phyloP scores from a whole-genome alignment of 23 tunicate genomes.

The Phallusia fumigata region DNA sequence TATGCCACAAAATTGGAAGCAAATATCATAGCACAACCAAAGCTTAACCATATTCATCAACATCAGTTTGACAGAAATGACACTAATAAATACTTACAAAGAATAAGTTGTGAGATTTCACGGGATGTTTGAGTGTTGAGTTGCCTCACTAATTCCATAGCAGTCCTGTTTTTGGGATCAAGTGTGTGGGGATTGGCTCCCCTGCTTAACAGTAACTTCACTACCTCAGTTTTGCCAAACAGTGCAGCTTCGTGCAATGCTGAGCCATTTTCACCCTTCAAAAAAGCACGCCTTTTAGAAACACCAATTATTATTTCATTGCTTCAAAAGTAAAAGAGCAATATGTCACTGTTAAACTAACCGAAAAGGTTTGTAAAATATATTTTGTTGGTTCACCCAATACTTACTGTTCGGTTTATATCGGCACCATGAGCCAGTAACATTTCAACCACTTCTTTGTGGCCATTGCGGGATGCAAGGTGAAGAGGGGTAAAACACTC shows the following conservation, averaged over 20 bases:
- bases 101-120: slow-evolving; percentile 51
- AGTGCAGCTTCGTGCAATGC: slow-evolving; percentile 89
- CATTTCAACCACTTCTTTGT: slow-evolving; percentile 76
- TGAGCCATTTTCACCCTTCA: slow-evolving; percentile 82
- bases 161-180: slow-evolving; percentile 67
- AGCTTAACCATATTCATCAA: background rate
- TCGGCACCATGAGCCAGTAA: slow-evolving; percentile 85
- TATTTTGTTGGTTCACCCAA: no score
- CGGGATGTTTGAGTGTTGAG: slow-evolving; percentile 64
- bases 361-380: no score
- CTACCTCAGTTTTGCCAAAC: slow-evolving; percentile 79
- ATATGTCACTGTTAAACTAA: no score
- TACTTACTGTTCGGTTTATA: slow-evolving; percentile 57
- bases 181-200: slow-evolving; percentile 59
- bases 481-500: slow-evolving; percentile 77
- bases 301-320: no score
- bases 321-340: no score
- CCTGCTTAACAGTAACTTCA: slow-evolving; percentile 56
- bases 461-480: slow-evolving; percentile 83
- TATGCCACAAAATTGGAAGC: background rate
- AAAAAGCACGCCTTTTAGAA: background rate
- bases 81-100: slow-evolving; percentile 41
- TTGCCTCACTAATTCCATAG: slow-evolving; percentile 65
- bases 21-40: background rate
- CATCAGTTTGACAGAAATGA: no score